phyloP scores from a whole-genome alignment of 2,113 vertebrate genomes.

The Phasianus colchicus region DNA sequence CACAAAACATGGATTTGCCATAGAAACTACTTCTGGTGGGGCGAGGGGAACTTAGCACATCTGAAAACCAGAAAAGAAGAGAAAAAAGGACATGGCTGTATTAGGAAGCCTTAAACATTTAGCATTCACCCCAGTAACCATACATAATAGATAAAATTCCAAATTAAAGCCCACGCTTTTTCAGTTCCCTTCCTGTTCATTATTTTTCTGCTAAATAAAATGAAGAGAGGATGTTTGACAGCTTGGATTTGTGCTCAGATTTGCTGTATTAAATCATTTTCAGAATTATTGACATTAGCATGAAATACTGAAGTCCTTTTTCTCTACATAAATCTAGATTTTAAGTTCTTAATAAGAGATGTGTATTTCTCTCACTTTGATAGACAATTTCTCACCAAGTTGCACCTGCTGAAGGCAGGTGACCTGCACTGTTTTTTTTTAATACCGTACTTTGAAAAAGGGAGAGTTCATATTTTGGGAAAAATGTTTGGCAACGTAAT shows the following conservation, averaged over 20 bases:
- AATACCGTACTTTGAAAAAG: not conserved
- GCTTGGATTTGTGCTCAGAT: not conserved
- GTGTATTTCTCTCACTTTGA: not conserved
- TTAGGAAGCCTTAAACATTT: not conserved
- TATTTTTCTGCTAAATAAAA: not conserved
- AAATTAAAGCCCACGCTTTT: not conserved
- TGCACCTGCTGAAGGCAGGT: not conserved
- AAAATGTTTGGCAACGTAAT: not conserved
- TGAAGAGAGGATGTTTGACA: not conserved
- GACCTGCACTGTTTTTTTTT: not conserved
- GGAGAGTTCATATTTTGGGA: not conserved
- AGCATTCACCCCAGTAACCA: not conserved
- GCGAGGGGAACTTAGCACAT: accelerated
- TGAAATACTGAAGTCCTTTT: not conserved
- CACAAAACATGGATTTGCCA: not conserved
- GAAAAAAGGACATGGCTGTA: not conserved
- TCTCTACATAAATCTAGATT: not conserved
- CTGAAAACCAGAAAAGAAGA: not conserved
- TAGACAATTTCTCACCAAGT: not conserved
- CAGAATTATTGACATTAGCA: not conserved
- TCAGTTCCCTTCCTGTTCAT: not conserved
- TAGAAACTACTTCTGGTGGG: not conserved
- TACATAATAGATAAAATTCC: not conserved
- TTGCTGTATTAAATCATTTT: not conserved
- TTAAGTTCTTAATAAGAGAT: not conserved